These are phyloP conservation scores for Xiphophorus hellerii DNA, from an alignment of 2,113 vertebrate genomes.

Conservation along the genomic window DNA sequence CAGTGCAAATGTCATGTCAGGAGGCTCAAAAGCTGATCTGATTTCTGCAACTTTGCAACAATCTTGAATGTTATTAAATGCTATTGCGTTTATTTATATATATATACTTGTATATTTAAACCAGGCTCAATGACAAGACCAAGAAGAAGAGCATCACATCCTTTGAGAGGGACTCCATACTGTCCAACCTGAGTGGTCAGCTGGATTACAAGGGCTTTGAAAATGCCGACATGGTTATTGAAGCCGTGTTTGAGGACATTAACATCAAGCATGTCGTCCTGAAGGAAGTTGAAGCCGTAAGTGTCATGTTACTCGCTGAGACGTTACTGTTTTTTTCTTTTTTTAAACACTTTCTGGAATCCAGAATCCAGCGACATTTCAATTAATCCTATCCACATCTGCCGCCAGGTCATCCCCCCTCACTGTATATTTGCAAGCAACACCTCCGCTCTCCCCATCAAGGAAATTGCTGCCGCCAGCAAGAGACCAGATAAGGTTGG, in stretches of 20 bases:
- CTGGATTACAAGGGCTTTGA: slow-evolving; percentile 90
- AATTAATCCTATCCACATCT: not conserved
- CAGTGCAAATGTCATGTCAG: slow-evolving; percentile 29
- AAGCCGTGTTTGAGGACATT: slow-evolving; percentile 96
- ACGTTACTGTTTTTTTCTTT: not conserved
- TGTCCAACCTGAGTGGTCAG: slow-evolving; percentile 86
- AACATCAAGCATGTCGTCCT: slow-evolving; percentile 91
- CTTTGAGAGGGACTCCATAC: slow-evolving; percentile 89
- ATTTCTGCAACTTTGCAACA: not conserved
- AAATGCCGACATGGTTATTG: slow-evolving; percentile 93
- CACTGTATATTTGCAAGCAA: slow-evolving; percentile 96
- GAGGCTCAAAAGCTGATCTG: not conserved
- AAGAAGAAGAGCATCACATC: slow-evolving; percentile 90
- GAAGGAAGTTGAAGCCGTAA: slow-evolving; percentile 93
- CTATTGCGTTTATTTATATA: not conserved
- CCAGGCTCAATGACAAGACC: slow-evolving; percentile 90
- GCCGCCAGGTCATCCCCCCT: slow-evolving; percentile 84
- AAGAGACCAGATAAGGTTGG: slow-evolving; percentile 95
- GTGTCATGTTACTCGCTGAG: not conserved
- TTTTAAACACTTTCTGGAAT: not conserved
- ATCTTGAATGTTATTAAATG: not conserved
- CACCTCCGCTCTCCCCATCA: slow-evolving; percentile 94
- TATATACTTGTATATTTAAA: not conserved
- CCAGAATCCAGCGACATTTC: not conserved
- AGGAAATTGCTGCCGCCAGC: slow-evolving; percentile 90